Conservation (phyloP, 2,797 vertebrate species). For the Rhyacichthys aspro region DNA sequence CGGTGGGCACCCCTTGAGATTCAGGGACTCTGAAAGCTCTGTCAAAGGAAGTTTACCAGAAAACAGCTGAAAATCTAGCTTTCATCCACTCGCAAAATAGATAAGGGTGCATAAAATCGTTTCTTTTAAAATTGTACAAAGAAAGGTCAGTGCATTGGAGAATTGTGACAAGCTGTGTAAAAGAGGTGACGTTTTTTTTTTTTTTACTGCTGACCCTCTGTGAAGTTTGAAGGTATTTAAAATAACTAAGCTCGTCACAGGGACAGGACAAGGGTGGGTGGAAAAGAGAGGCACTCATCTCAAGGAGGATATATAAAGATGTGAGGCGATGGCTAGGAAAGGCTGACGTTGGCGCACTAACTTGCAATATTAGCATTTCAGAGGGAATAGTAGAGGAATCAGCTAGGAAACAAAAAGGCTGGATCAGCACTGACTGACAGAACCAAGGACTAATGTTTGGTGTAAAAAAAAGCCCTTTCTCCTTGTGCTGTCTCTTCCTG, state of each 20-base stretch:
- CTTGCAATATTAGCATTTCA: constrained; percentile 79
- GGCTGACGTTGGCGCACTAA: constrained; percentile 65
- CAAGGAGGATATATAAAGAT: constrained; percentile 59
- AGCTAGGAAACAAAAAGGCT: constrained; percentile 70
- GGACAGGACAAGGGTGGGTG: constrained; percentile 15
- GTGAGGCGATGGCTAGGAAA: constrained; percentile 53
- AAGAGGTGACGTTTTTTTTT: constrained; percentile 21
- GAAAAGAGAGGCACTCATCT: constrained; percentile 27
- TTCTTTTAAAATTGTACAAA: constrained; percentile 44
- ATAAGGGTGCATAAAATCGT: constrained; percentile 52
- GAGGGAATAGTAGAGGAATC: constrained; percentile 70
- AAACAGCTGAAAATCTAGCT: constrained; percentile 57
- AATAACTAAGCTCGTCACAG: constrained; percentile 23
- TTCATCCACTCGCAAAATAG: constrained; percentile 47
- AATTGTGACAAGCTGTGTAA: constrained; percentile 41
- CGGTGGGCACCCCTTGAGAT: constrained; percentile 20
- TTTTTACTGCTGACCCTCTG: constrained; percentile 45
- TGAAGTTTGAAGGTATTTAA: constrained; percentile 43
- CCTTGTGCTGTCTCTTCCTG: constrained; percentile 38
- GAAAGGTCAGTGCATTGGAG: constrained; percentile 53
- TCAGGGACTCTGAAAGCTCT: constrained; percentile 47
- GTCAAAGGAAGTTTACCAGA: constrained; percentile 47
- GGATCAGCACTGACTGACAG: constrained; percentile 75
- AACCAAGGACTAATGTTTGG: constrained; percentile 70
- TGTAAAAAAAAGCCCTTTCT: constrained; percentile 9